phyloP scores from a whole-genome alignment of 2,888 invertebrate species.

The Torymus aiolomorphi region DNA sequence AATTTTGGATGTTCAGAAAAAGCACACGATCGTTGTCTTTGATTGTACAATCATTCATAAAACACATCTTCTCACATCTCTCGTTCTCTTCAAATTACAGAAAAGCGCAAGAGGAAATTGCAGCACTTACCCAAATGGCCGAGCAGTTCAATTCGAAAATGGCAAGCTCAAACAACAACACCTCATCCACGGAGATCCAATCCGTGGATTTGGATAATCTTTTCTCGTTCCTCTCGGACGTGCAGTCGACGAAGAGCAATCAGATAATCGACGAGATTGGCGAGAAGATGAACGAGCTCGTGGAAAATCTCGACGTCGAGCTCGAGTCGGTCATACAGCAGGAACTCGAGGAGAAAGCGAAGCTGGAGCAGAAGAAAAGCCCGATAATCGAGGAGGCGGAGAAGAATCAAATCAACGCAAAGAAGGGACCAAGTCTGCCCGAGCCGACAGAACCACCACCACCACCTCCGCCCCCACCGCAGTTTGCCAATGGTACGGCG shows the following conservation, averaged over 20 bases:
- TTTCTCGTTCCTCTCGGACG: constrained; percentile 92
- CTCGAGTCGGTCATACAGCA: constrained; percentile 82
- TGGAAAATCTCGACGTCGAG: constrained; percentile 89
- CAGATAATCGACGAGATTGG: constrained; percentile 88
- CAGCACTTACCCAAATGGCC: constrained; percentile 84
- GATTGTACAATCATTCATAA: background rate
- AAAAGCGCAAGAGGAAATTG: constrained; percentile 83
- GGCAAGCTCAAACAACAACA: constrained; percentile 65
- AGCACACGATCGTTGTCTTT: constrained; percentile 37
- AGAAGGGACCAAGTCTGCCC: constrained; percentile 82
- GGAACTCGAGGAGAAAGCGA: constrained; percentile 71
- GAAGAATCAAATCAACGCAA: constrained; percentile 62
- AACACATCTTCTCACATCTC: background rate
- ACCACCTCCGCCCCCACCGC: constrained; percentile 78
- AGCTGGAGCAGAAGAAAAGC: constrained; percentile 42
- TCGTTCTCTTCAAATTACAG: constrained; percentile 74
- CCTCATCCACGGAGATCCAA: constrained; percentile 77
- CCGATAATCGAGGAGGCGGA: constrained; percentile 49
- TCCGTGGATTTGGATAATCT: constrained; percentile 92
- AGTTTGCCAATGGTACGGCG: constrained; percentile 70
- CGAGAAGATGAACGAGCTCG: constrained; percentile 88
- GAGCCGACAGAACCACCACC: constrained; percentile 87
- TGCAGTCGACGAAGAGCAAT: constrained; percentile 80
- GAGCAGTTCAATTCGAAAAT: constrained; percentile 83
- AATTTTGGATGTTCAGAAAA: constrained; percentile 38